Evolutionary conservation across 2,797 vertebrate species (phyloP), one percentile per base, ranked within the genome.

Genomic region (Sternarchorhynchus goeldii): DNA sequence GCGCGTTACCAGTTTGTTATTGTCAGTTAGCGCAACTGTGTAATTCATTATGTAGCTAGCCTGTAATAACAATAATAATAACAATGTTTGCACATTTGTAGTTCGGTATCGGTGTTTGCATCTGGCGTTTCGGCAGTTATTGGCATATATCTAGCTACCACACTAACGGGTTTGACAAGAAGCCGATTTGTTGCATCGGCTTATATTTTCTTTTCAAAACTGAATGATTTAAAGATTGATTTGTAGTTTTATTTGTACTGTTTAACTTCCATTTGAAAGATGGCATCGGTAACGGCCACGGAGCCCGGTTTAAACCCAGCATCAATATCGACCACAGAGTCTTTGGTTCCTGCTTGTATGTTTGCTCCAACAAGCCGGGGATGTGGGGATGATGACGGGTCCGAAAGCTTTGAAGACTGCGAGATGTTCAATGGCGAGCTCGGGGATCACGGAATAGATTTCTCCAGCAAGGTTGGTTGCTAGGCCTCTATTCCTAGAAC

Each of bases 261-360:
- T 56, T 58, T 18, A 14, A 60, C 21, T 45, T 7, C 41, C 31
- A 79, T 63, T 81, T 20, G 8, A 56, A 50, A 86, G 66, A 96
- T 96, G 95, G 94, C 95, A 88, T 92, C 95, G 6, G 80, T 90
- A 80, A 88, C 92, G 85, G 85, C 89, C 75, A 89, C 89, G 12
- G 94, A 96, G 86, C 93, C 93, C 31, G 91, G 88, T 70, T 77
- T 93, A 60, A 93, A 85, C 74, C 86, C 93, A 0, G 87, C 84
- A 68, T 84, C 89, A 32, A 70, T 84, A 25, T 70, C 87, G 64
- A 83, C 91, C 53, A 80, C 89, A 0, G 94, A 94, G 12, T 88
- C 95, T 25, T 84, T 95, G 39, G 94, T 96, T 17, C 95, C 96
- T 36, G 95, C 95, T 53, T 96, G 95, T 21, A 99, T 98, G 89